Base-by-base conservation (phyloP, 2,113 vertebrate species). In the Condylura cristata region DNA sequence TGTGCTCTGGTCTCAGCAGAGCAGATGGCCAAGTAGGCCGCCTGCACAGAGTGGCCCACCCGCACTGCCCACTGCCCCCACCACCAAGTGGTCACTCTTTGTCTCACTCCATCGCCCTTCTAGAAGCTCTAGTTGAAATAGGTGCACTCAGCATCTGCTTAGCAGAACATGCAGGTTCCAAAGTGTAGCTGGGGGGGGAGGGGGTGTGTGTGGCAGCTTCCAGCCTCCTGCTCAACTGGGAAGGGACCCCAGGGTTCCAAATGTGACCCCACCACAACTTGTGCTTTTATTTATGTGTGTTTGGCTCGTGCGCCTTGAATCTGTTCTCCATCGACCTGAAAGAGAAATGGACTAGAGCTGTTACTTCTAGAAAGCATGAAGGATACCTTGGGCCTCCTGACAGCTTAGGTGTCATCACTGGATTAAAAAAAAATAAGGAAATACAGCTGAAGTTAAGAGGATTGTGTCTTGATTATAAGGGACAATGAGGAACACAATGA, bases 181-280 rank as follows among this genome's bases (percentile, higher is more conserved):
- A 94, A 44, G 74, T 83, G 68, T 51, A 82, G 78, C 37, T 34
- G 0, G 0, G 5, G 60, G 91, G 10, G 87, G 63, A 71, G 37
- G 0, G 0, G 5, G 60, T 91, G 10, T 86, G 63, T 68, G 37
- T 32, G 37, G 34, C 8, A 53, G 30, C 11, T 8, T 58, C 12
- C 58, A 39, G 11, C 44, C 39, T 11, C 0, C 6, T 17, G 14
- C 32, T n/a, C 37, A 17, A 9, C 34, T 41, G 68, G 37, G 68
- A 46, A 65, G 28, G 51, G n/a, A 66, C 10, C 28, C n/a, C 51
- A n/a, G 10, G n/a, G 18, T 18, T 63, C 34, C 14, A 39, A 63
- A 71, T 80, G n/a, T 30, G 37, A 34, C 32, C 6, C 79, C 8
- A 3, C 34, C 6, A 2, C 65, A 20, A 18, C 0, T 75, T 20